Evolutionary conservation across 2,888 invertebrate species (phyloP), one percentile per base, ranked within the genome.

Genomic region (Mesopsocus fuscifrons): DNA sequence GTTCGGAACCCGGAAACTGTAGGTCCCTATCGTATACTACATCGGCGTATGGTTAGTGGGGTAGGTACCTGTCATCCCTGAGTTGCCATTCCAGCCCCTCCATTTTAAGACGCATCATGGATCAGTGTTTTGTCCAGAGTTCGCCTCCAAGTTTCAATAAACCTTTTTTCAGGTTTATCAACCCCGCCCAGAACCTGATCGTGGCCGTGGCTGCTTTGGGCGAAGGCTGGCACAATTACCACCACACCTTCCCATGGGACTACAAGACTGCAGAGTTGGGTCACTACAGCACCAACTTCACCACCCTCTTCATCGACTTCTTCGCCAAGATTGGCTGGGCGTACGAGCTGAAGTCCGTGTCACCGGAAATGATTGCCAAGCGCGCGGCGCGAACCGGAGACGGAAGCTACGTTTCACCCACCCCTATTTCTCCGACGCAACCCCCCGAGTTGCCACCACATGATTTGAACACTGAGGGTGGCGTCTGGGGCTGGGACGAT

Each of bases 401-500:
- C 51, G 81, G 81, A 1, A 66, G 69, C 1, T 80, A 79, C 54
- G 57, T 62, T 0, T 48, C 47, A 3, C 33, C 33, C 17, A 6
- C 33, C 6, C n/a, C n/a, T n/a, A n/a, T n/a, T n/a, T n/a, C n/a
- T n/a, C n/a, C n/a, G n/a, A n/a, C n/a, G n/a, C 33, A 33, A 33
- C 21, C 17, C 20, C 20, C 20, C 6, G 21, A 15, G 5, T 20
- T 18, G 18, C 11, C 6, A 9, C 26, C 26, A 6, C 53, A 53
- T 11, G 54, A 54, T 47, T 52, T 49, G 47, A 11, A 38, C 41
- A 20, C 45, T 42, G 11, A 44, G 21, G 45, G 47, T 15, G 67
- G 73, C 31, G 62, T 79, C 3, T 84, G 84, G 84, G 84, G 84
- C 1, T 79, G 80, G 80, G 79, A 76, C 0, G 80, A 80, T 53